Evolutionary conservation across 2,888 invertebrate species (phyloP), one percentile per base, ranked within the genome.

Genomic region (Oscheius sp.): DNA sequence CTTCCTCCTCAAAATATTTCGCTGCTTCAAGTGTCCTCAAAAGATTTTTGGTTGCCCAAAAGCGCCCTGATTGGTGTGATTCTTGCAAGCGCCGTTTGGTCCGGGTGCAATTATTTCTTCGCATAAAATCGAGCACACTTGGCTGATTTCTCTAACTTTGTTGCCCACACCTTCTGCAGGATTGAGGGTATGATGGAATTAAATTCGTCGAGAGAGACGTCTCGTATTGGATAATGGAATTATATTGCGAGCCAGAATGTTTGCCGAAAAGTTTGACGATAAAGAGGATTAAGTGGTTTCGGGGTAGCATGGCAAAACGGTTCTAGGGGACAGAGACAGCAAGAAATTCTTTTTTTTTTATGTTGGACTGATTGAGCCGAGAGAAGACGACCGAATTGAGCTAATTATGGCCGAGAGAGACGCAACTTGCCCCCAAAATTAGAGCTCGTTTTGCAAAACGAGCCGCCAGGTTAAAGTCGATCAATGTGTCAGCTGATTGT

Each of bases 401-500:
- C n/a, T 18, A 49, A 49, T 49, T 49, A 49, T 49, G 16, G 49
- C 18, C n/a, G n/a, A 49, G 49, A 43, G 13, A 13, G 6, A n/a
- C 49, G 16, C 18, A 16, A n/a, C 49, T 49, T 49, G 18, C 6
- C 49, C n/a, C 49, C 49, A 49, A 49, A 49, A 49, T 49, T 16
- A 18, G 49, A 16, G 6, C 16, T 5, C 13, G 16, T 5, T n/a
- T 49, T 49, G 18, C n/a, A 49, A 49, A 49, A 35, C 35, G 35
- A 35, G 35, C 35, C 35, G 35, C 35, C 35, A 35, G 35, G 35
- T 35, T 35, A 41, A 16, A 16, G n/a, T 25, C 45, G 41, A 61
- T 61, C 61, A 45, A 61, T 61, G 61, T 61, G 61, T 41, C 61
- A 61, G 61, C 61, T 61, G 61, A 61, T 61, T 61, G 35, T n/a